Percentiles rank a stretch among this genome's conserved stretches.
These are phyloP conservation scores for Cetonia aurata DNA, from an alignment of 2,888 invertebrate species.

Conservation along the genomic window DNA sequence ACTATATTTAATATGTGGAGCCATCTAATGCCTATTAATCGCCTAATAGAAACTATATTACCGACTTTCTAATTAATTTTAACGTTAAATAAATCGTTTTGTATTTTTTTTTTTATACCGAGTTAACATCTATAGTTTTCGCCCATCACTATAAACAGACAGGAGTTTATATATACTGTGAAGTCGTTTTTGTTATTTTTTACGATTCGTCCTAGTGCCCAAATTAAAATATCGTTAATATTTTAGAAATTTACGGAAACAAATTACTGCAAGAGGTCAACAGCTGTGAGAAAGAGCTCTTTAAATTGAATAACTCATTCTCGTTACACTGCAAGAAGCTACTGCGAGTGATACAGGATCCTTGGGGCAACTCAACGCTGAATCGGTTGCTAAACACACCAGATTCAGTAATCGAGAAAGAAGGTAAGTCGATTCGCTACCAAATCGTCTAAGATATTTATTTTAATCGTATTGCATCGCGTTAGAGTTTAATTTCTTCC, in stretches of 20 bases:
- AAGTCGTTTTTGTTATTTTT: too few relatives aligned
- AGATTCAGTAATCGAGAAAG: conserved; percentile 59
- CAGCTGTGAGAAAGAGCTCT: conserved; percentile 59
- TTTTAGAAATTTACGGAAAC: conserved; percentile 55
- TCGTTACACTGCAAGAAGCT: conserved; percentile 62
- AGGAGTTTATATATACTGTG: too few relatives aligned
- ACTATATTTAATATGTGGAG: too few relatives aligned
- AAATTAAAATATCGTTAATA: too few relatives aligned
- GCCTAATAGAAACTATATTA: too few relatives aligned
- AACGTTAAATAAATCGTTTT: too few relatives aligned
- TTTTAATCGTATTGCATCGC: conserved; percentile 37
- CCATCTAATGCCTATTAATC: too few relatives aligned
- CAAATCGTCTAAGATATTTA: background rate
- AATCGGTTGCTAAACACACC: conserved; percentile 59
- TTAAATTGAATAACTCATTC: conserved; percentile 59
- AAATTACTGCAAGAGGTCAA: conserved; percentile 57
- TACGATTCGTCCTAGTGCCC: too few relatives aligned
- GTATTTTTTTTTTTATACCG: too few relatives aligned
- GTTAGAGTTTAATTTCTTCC: conserved; percentile 70
- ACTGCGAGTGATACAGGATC: conserved; percentile 63
- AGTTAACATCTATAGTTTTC: too few relatives aligned
- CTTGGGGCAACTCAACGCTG: conserved; percentile 63
- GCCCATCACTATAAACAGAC: too few relatives aligned
- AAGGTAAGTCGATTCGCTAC: conserved; percentile 56
- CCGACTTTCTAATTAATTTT: too few relatives aligned